phyloP scores from a whole-genome alignment of 2,888 invertebrate genomes.

The Dyspetes luteomarginatus region DNA sequence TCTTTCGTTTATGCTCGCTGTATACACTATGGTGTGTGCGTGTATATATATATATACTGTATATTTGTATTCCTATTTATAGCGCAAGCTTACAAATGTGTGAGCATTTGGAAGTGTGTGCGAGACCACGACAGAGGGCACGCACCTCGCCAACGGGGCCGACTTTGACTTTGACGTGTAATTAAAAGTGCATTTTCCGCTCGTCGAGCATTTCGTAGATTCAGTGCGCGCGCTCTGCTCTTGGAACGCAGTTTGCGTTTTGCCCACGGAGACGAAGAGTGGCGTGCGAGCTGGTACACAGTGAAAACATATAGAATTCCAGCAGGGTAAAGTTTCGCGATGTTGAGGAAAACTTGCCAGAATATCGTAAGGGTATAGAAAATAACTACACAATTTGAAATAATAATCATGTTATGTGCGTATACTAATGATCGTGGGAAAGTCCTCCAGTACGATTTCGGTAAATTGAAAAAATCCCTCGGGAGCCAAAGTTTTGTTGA shows the following conservation, averaged over 20 bases:
- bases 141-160: slow-evolving; percentile 40
- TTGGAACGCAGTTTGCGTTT: slow-evolving; percentile 40
- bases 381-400: too few species aligned
- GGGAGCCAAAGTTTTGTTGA: too few species aligned
- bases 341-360: background rate
- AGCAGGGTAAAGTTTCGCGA: background rate
- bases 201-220: slow-evolving; percentile 74
- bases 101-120: slow-evolving; percentile 28
- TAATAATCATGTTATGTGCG: too few species aligned
- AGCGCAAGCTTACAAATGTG: background rate
- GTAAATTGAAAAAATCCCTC: too few species aligned
- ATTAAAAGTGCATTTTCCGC: slow-evolving; percentile 80
- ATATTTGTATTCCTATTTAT: too few species aligned
- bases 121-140: slow-evolving; percentile 38
- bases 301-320: background rate
- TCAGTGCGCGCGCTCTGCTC: slow-evolving; percentile 63
- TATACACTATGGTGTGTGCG: background rate
- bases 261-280: background rate
- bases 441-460: too few species aligned
- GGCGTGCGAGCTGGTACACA: too few species aligned
- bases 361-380: too few species aligned
- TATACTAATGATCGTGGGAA: too few species aligned
- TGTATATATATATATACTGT: background rate
- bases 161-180: slow-evolving; percentile 78
- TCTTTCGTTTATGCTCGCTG: slow-evolving; percentile 3